Evolutionary conservation across 2,797 vertebrate species (phyloP).

Genomic region (Cossypha dichroa): DNA sequence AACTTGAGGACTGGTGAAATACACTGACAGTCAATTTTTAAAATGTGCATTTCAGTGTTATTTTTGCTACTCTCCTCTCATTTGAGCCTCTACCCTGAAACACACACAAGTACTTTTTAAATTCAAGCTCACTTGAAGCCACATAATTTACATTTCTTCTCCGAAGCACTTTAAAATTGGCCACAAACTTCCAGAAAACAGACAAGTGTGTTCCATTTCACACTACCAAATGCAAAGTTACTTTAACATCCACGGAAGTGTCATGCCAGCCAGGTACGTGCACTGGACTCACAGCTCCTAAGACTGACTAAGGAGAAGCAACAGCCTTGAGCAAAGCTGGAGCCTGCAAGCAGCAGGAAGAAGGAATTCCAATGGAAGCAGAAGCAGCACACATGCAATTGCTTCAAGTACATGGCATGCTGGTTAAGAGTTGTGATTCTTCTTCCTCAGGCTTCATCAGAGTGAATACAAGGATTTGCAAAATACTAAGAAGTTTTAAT

Average conservation of each 20-base stretch:
- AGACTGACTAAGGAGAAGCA: neutral
- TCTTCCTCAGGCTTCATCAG: neutral
- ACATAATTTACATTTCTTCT: neutral
- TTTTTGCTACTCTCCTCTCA: slow-evolving; percentile 24
- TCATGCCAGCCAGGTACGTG: neutral
- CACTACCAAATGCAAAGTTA: neutral
- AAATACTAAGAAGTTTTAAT: neutral
- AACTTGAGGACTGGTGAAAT: neutral
- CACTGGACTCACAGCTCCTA: neutral
- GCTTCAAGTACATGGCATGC: slow-evolving; percentile 6
- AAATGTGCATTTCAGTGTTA: neutral
- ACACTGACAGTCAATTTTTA: neutral
- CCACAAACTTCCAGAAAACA: slow-evolving; percentile 1
- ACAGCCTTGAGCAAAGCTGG: neutral
- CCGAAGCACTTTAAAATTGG: neutral
- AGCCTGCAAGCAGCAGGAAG: slow-evolving; percentile 15
- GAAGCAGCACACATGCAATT: slow-evolving; percentile 41
- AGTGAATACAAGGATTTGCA: neutral
- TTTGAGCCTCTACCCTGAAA: neutral
- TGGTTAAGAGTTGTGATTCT: neutral
- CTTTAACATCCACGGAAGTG: neutral
- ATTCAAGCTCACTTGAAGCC: neutral
- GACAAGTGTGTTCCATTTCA: neutral
- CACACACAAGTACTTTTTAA: neutral
- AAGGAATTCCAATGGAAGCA: neutral